A percentile compares a stretch with the other conserved stretches of the same genome.
Conservation (phyloP, 2,888 invertebrate genomes). For the Hecatera dysodea region DNA sequence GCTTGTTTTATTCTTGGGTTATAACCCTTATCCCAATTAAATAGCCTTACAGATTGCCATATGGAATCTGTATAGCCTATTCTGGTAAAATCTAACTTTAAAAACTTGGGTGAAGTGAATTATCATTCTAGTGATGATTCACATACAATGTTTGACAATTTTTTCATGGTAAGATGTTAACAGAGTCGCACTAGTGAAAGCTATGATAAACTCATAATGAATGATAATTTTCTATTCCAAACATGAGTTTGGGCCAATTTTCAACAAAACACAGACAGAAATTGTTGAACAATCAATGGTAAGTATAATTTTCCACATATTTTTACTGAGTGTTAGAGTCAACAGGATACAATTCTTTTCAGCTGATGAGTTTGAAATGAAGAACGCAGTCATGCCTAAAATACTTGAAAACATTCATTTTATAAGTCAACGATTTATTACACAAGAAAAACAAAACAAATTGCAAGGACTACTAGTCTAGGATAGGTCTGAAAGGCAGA, state of each 20-base stretch:
- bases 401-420: no score
- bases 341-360: no score
- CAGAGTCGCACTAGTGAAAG: neutral
- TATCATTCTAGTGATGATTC: no score
- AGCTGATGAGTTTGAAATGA: neutral
- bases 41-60: no score
- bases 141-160: no score
- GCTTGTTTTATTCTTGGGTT: constrained; percentile 38
- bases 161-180: no score
- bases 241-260: neutral
- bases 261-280: neutral
- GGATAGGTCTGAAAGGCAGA: neutral
- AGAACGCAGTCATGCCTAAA: neutral
- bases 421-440: no score
- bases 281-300: neutral
- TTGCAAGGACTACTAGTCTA: neutral
- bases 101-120: no score
- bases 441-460: neutral
- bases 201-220: neutral
- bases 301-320: neutral
- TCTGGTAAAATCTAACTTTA: no score
- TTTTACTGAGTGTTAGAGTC: no score
- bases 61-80: no score
- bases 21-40: no score
- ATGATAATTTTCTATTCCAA: neutral